Evolutionary conservation across 1,140 invertebrate genomes (phyloP).

Genomic region (Drosophila pseudoobscura): DNA sequence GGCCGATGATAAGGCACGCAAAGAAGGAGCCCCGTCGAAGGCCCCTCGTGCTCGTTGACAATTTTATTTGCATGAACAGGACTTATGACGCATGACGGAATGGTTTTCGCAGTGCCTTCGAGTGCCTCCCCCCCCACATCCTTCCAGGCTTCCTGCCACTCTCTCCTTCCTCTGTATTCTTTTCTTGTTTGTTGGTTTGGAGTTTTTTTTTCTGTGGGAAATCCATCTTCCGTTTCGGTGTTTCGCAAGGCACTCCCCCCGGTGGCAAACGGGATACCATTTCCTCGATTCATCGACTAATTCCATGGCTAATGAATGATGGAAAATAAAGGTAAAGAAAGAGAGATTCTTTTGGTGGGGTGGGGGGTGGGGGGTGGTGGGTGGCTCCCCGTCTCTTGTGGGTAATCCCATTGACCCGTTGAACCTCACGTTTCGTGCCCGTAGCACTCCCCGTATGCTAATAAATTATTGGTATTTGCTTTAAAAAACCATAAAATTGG

Average conservation of each 20-base stretch:
- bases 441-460: slow-evolving; percentile 37
- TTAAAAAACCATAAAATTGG: slow-evolving; percentile 54
- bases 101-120: slow-evolving; percentile 13
- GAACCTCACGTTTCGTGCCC: slow-evolving; percentile 19
- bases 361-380: too few species aligned
- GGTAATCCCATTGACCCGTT: slow-evolving; percentile 39
- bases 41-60: slow-evolving; percentile 32
- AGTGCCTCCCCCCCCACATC: neutral
- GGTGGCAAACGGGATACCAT: neutral
- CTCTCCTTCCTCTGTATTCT: neutral
- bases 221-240: slow-evolving; percentile 4
- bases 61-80: slow-evolving; percentile 59
- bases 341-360: neutral
- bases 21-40: too few species aligned
- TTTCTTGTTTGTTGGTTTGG: slow-evolving; percentile 4
- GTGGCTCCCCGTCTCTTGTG: too few species aligned
- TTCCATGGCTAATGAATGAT: too few species aligned
- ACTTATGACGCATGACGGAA: slow-evolving; percentile 48
- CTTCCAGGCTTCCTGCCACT: neutral
- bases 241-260: slow-evolving; percentile 19
- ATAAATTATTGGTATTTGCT: slow-evolving; percentile 60
- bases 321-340: too few species aligned
- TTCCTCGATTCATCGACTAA: too few species aligned
- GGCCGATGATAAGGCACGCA: too few species aligned
- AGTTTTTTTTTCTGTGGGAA: neutral